Evolutionary conservation across 1,140 invertebrate species (phyloP).

Genomic region (Drepana arcuata): DNA sequence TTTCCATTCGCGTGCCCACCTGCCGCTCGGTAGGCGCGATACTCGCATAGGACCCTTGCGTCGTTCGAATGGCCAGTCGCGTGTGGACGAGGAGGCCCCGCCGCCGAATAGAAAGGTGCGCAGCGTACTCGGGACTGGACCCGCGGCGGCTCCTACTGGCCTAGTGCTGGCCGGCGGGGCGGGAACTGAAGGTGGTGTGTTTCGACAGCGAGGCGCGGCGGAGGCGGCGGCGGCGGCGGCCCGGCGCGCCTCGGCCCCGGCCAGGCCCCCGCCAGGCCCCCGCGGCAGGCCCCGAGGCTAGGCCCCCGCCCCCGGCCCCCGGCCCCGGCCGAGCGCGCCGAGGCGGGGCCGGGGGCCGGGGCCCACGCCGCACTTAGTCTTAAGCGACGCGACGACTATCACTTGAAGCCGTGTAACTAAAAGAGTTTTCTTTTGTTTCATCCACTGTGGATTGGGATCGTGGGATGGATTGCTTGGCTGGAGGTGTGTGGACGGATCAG

Average conservation of each 20-base stretch:
- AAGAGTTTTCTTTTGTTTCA: conserved; percentile 68
- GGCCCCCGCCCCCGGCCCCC: neutral
- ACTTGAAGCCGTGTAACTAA: conserved; percentile 55
- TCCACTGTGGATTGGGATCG: conserved; percentile 63
- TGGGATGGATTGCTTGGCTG: conserved; percentile 56
- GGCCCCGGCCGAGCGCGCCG: neutral
- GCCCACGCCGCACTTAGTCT: neutral
- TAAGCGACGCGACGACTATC: conserved; percentile 7
- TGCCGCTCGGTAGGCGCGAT: no score
- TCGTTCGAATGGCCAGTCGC: no score
- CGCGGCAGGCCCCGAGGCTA: conserved; percentile 4
- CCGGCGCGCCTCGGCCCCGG: conserved; percentile 2
- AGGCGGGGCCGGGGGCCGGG: neutral
- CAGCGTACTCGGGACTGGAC: no score
- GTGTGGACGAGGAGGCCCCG: no score
- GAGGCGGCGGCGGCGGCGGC: conserved; percentile 9
- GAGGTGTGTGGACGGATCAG: conserved; percentile 41
- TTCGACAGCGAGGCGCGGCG: conserved; percentile 15
- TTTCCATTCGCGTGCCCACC: no score
- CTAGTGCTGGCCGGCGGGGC: neutral
- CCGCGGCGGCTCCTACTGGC: no score
- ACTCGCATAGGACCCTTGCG: no score
- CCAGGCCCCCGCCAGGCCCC: no score
- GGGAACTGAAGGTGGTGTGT: conserved; percentile 16
- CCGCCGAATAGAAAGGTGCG: no score